These are phyloP conservation scores for Mycteria americana DNA, from an alignment of 2,797 vertebrate species.

Conservation along the genomic window DNA sequence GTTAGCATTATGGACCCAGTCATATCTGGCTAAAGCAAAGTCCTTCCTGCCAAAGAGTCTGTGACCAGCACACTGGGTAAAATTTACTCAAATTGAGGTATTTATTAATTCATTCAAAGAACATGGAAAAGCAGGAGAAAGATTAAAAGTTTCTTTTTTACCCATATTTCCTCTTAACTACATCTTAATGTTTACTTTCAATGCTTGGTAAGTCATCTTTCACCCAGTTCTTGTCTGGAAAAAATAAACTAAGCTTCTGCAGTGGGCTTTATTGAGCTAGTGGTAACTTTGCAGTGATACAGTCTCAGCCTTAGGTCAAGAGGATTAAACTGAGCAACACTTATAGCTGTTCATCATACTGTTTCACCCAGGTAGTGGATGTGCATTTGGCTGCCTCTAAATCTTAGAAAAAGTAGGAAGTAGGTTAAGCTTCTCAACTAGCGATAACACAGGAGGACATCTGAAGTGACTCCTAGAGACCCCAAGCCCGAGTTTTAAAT, in stretches of 20 bases:
- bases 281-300: not conserved
- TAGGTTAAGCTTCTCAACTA: not conserved
- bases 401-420: not conserved
- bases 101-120: not conserved
- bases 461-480: not conserved
- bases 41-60: not conserved
- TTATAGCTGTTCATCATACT: not conserved
- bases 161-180: not conserved
- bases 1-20: not conserved
- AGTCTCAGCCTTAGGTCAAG: not conserved
- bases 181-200: not conserved
- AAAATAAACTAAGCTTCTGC: not conserved
- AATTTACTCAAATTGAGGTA: not conserved
- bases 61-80: not conserved
- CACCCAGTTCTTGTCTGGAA: not conserved
- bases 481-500: not conserved
- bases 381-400: not conserved
- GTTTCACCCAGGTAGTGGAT: not conserved
- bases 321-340: not conserved
- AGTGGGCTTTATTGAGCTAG: not conserved
- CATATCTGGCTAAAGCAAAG: not conserved
- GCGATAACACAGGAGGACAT: not conserved
- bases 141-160: not conserved
- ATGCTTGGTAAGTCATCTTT: not conserved
- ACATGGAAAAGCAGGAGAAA: not conserved